phyloP scores from a whole-genome alignment of 2,113 vertebrate species.

The Sterna hirundo region DNA sequence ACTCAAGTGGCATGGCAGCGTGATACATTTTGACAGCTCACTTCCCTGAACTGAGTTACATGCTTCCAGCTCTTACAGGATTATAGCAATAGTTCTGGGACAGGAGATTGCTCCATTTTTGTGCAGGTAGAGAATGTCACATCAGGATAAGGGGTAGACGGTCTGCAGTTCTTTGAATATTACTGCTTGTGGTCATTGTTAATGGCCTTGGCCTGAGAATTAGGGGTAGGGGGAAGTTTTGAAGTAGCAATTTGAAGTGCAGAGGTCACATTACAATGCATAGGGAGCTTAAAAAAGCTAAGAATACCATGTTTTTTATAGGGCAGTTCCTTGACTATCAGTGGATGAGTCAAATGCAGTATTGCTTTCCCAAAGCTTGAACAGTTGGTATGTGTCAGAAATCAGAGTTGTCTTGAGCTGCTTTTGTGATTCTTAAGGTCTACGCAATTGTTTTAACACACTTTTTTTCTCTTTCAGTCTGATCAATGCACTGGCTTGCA shows the following conservation, averaged over 20 bases:
- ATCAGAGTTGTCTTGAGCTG: neutral
- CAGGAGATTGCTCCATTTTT: neutral
- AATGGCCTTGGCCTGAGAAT: neutral
- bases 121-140: neutral
- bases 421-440: neutral
- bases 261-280: neutral
- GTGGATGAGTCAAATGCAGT: neutral
- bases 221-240: neutral
- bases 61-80: neutral
- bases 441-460: neutral
- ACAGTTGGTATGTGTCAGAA: neutral
- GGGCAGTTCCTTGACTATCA: neutral
- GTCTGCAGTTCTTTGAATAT: neutral
- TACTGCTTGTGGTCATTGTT: neutral
- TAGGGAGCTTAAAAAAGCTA: neutral
- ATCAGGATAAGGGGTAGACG: neutral
- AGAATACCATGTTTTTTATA: neutral
- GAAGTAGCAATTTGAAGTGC: neutral
- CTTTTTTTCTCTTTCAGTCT: constrained; percentile 64
- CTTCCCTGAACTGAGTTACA: neutral
- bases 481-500: constrained; percentile 87
- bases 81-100: neutral
- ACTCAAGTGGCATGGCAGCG: neutral
- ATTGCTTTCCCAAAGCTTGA: neutral
- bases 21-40: neutral